phyloP scores from a whole-genome alignment of 2,113 vertebrate species.

The Misgurnus mizolepis region DNA sequence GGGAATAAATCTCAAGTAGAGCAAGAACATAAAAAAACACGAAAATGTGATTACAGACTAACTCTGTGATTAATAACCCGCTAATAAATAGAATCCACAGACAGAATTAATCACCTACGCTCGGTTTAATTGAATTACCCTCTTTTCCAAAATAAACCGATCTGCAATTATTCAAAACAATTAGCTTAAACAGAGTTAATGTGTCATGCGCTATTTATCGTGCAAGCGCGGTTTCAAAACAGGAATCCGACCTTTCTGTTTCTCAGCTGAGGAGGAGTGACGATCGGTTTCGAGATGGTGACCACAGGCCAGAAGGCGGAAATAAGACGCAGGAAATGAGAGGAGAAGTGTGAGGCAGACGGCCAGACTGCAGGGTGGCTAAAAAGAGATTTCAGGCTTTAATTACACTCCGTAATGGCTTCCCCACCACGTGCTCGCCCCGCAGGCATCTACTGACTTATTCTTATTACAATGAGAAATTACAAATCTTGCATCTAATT shows the following conservation, averaged over 20 bases:
- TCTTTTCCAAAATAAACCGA: slow-evolving; percentile 33
- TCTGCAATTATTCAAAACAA: slow-evolving; percentile 31
- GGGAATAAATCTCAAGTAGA: neutral
- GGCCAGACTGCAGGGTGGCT: slow-evolving; percentile 46
- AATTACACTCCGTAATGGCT: slow-evolving; percentile 53
- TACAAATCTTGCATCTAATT: neutral
- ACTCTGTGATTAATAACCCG: slow-evolving; percentile 42
- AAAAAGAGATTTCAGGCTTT: slow-evolving; percentile 43
- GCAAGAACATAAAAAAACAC: slow-evolving; percentile 11
- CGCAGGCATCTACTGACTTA: slow-evolving; percentile 28
- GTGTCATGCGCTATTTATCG: neutral
- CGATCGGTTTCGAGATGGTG: neutral
- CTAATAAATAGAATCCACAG: slow-evolving; percentile 41
- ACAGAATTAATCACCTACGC: slow-evolving; percentile 41
- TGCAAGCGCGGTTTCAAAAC: too few species aligned
- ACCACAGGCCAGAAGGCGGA: neutral
- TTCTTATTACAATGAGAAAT: slow-evolving; percentile 31
- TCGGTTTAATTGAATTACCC: slow-evolving; percentile 35
- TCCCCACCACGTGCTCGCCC: slow-evolving; percentile 40
- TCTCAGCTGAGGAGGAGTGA: neutral
- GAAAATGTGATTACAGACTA: slow-evolving; percentile 17
- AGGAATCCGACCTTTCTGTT: neutral
- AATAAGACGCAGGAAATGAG: slow-evolving; percentile 9
- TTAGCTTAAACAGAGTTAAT: slow-evolving; percentile 36
- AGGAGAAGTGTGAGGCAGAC: slow-evolving; percentile 33